Conservation (phyloP, 1,140 invertebrate species). For the Aphelinus atriplicis region DNA sequence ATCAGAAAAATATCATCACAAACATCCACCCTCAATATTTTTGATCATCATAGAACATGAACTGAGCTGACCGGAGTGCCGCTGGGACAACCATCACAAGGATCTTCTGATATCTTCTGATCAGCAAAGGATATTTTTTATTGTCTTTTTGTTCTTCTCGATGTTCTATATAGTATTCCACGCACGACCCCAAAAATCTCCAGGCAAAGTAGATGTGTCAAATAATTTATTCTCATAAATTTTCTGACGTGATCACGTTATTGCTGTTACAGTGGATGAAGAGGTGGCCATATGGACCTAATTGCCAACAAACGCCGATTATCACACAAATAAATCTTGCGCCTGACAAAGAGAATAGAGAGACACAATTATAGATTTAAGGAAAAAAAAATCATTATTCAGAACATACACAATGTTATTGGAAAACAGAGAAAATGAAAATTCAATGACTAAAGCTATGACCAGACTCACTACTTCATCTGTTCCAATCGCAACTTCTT, state of each 20-base stretch:
- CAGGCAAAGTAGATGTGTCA: slow-evolving; percentile 7
- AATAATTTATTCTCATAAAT: background rate
- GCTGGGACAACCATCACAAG: too few relatives aligned
- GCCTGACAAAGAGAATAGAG: background rate
- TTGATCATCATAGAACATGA: too few relatives aligned
- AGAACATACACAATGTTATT: background rate
- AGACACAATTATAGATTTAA: background rate
- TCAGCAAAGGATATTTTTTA: too few relatives aligned
- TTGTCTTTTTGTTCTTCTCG: background rate
- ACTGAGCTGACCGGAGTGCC: too few relatives aligned
- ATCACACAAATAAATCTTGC: too few relatives aligned
- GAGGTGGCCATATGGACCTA: slow-evolving; percentile 27
- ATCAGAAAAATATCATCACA: too few relatives aligned
- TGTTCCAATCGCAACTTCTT: too few relatives aligned
- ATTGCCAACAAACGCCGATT: background rate
- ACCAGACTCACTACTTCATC: too few relatives aligned
- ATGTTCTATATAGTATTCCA: background rate
- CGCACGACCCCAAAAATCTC: background rate
- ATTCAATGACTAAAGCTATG: too few relatives aligned
- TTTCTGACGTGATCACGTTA: slow-evolving; percentile 5
- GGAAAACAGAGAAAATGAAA: too few relatives aligned
- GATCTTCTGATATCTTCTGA: too few relatives aligned
- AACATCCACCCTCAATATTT: too few relatives aligned
- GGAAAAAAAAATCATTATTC: background rate
- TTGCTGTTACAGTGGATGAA: slow-evolving; percentile 30